phyloP scores from a whole-genome alignment of 1,140 invertebrate genomes.

The Thalassaphorura encarpata region DNA sequence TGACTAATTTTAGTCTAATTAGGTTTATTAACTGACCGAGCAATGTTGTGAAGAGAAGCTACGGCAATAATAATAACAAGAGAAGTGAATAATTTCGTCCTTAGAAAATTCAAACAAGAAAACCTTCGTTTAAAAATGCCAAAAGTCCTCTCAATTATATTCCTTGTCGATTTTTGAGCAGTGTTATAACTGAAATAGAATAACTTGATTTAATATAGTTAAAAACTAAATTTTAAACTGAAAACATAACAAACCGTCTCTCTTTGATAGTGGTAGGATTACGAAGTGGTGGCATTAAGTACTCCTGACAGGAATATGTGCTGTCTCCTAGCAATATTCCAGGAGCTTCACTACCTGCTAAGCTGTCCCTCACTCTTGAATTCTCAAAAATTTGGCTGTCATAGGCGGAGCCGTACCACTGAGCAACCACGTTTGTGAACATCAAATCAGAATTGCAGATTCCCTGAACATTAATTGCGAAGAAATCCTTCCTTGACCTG shows the following conservation, averaged over 20 bases:
- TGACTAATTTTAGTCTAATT: too few relatives aligned
- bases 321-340: constrained; percentile 10
- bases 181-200: constrained; percentile 35
- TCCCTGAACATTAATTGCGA: constrained; percentile 32
- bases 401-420: constrained; percentile 33
- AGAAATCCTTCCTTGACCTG: constrained; percentile 27
- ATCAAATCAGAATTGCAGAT: constrained; percentile 24
- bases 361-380: neutral
- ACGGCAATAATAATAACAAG: neutral
- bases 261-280: constrained; percentile 15
- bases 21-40: neutral
- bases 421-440: constrained; percentile 26
- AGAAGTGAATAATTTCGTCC: constrained; percentile 1
- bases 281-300: constrained; percentile 1
- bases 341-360: constrained; percentile 10
- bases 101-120: neutral
- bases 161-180: constrained; percentile 38
- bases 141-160: constrained; percentile 37
- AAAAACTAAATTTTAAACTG: neutral
- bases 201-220: neutral
- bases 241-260: constrained; percentile 35
- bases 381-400: constrained; percentile 30
- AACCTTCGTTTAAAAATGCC: constrained; percentile 33
- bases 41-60: constrained; percentile 8
- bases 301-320: neutral